phyloP scores from a whole-genome alignment of 1,140 invertebrate species.

The Drosophila repletoides region DNA sequence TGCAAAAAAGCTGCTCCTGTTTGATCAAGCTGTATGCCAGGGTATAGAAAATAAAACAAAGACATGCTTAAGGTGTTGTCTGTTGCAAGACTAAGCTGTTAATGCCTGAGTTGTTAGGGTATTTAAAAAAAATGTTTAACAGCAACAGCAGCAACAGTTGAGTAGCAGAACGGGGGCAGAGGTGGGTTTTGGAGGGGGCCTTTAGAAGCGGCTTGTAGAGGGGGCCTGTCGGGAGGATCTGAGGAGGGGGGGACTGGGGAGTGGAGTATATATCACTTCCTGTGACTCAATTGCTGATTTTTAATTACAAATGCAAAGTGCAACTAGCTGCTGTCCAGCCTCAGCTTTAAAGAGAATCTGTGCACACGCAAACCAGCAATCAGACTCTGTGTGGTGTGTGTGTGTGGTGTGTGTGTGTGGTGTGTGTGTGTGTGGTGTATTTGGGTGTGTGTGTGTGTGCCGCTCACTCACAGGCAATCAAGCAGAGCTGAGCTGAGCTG shows the following conservation, averaged over 20 bases:
- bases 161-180: not conserved
- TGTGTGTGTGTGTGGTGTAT: slow-evolving; percentile 5
- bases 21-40: too few species aligned
- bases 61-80: too few species aligned
- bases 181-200: not conserved
- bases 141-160: slow-evolving; percentile 7
- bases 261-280: slow-evolving; percentile 61
- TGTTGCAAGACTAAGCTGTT: too few species aligned
- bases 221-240: not conserved
- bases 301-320: slow-evolving; percentile 80
- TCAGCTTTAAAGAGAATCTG: slow-evolving; percentile 39
- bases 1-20: too few species aligned
- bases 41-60: too few species aligned
- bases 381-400: slow-evolving; percentile 1
- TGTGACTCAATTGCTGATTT: slow-evolving; percentile 78
- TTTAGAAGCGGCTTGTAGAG: not conserved
- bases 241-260: not conserved
- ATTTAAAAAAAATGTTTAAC: slow-evolving; percentile 22
- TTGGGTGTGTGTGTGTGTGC: slow-evolving; percentile 5
- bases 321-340: slow-evolving; percentile 34
- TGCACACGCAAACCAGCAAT: slow-evolving; percentile 53
- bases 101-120: too few species aligned
- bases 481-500: slow-evolving; percentile 11
- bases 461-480: slow-evolving; percentile 42
- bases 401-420: not conserved